Evolutionary conservation across 2,797 vertebrate genomes (phyloP).

Genomic region (Caiman crocodilus): DNA sequence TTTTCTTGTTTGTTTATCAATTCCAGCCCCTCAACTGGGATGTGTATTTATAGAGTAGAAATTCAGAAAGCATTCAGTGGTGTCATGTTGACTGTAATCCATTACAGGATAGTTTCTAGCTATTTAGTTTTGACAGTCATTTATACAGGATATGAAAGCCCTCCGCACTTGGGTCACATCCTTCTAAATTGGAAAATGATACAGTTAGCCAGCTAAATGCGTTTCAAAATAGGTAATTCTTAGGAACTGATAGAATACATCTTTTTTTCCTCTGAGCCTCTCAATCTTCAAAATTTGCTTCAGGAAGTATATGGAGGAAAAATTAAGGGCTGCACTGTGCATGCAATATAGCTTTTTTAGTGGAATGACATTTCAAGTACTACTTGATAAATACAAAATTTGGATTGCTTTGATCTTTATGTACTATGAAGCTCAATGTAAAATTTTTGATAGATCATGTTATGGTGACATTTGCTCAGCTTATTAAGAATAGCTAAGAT

Average conservation of each 20-base stretch:
- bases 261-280: not conserved
- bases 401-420: not conserved
- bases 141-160: not conserved
- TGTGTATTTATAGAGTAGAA: not conserved
- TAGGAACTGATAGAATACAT: not conserved
- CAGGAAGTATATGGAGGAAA: not conserved
- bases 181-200: not conserved
- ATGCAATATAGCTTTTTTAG: not conserved
- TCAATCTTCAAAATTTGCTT: not conserved
- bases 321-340: not conserved
- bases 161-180: not conserved
- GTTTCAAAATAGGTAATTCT: not conserved
- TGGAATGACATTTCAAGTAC: not conserved
- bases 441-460: not conserved
- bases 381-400: not conserved
- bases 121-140: not conserved
- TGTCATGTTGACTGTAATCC: not conserved
- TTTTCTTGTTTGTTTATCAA: not conserved
- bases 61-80: not conserved
- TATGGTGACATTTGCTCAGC: not conserved
- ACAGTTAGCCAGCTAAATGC: not conserved
- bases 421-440: not conserved
- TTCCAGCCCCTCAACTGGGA: not conserved
- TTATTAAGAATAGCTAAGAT: not conserved
- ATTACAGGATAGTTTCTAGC: not conserved